Percentiles rank a stretch among this genome's conserved stretches.
Conservation (phyloP, 2,888 invertebrate genomes). For the Spisula solida region DNA sequence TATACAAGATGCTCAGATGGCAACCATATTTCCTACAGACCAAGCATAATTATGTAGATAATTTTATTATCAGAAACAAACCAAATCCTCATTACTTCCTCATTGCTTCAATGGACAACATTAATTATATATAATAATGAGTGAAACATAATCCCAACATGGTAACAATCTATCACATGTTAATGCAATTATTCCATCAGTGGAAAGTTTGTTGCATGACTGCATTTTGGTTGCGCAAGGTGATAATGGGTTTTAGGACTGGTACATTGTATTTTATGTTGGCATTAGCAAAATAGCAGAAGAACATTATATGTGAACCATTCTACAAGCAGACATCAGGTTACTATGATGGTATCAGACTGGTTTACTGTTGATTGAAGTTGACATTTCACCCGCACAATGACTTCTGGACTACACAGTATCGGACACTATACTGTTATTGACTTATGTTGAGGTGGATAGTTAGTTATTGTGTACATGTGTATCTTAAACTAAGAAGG, state of each 20-base stretch:
- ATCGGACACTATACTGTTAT: no score
- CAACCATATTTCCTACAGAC: not conserved
- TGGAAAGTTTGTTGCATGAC: slow-evolving; percentile 6
- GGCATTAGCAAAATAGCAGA: not conserved
- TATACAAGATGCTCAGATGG: no score
- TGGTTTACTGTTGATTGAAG: not conserved
- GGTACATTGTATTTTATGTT: not conserved
- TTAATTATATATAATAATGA: slow-evolving; percentile 24
- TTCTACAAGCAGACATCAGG: not conserved
- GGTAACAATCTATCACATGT: slow-evolving; percentile 42
- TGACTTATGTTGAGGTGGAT: no score
- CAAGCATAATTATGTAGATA: not conserved
- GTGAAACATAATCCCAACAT: slow-evolving; percentile 37
- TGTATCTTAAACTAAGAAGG: no score
- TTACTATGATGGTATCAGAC: not conserved
- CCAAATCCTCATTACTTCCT: slow-evolving; percentile 30
- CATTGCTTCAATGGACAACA: slow-evolving; percentile 17
- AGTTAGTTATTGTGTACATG: no score
- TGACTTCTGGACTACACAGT: not conserved
- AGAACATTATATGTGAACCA: slow-evolving; percentile 3
- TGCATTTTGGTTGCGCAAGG: slow-evolving; percentile 34
- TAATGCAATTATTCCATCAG: slow-evolving; percentile 36
- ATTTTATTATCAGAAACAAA: not conserved
- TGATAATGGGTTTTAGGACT: slow-evolving; percentile 33
- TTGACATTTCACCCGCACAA: not conserved